Base-by-base conservation (phyloP, 2,113 vertebrate genomes). In the Anoplopoma fimbria region DNA sequence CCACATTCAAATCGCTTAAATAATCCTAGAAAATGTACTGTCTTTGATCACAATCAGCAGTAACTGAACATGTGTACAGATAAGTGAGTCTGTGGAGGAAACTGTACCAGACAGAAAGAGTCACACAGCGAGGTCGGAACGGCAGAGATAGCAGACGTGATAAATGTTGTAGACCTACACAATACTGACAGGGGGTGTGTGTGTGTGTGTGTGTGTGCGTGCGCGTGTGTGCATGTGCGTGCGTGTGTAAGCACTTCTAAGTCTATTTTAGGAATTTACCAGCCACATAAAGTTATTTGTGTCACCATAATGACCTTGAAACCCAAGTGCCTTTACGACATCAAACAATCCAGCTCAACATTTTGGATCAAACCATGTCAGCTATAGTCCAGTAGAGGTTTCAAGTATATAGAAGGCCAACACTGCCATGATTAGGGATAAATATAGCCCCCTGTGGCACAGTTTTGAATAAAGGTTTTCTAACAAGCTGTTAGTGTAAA, bases 261-360 rank as follows among this genome's bases (percentile, higher is more conserved):
- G 15, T 51, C 67, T 79, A 62, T 79, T 62, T 70, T 23, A 70
- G 12, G 67, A 62, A 21, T 34, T 3, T n/a, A n/a, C n/a, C n/a
- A n/a, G n/a, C n/a, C n/a, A n/a, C n/a, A n/a, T n/a, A n/a, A n/a
- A n/a, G n/a, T n/a, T n/a, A n/a, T n/a, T n/a, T n/a, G n/a, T n/a
- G n/a, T n/a, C n/a, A n/a, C n/a, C n/a, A n/a, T n/a, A n/a, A n/a
- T n/a, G n/a, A n/a, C n/a, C n/a, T n/a, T n/a, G n/a, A n/a, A n/a
- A n/a, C n/a, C n/a, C n/a, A n/a, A n/a, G n/a, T n/a, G n/a, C n/a
- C n/a, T n/a, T n/a, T n/a, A n/a, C n/a, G n/a, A n/a, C n/a, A n/a
- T n/a, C n/a, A n/a, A n/a, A n/a, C n/a, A n/a, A 29, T 36, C 38
- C 15, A 14, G n/a, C 62, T 64, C 19, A 63, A 7, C 12, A 64